Evolutionary conservation across 2,797 vertebrate genomes (phyloP).

Genomic region (Atherinosoma microstoma): DNA sequence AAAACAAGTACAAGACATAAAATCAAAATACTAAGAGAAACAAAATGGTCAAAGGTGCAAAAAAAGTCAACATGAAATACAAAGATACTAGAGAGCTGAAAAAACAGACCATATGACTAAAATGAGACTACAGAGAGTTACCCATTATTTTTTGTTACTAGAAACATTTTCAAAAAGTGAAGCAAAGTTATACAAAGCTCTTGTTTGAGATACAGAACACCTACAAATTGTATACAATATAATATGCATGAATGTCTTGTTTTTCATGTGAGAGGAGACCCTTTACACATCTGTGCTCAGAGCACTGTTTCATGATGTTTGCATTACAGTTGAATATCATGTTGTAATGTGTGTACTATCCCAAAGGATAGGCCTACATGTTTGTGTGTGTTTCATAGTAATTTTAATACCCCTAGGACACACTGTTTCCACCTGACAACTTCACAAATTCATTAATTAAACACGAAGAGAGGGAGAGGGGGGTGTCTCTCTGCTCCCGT

Average conservation of each 20-base stretch:
- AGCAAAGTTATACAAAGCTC: not conserved
- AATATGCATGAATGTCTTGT: not conserved
- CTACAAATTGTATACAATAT: not conserved
- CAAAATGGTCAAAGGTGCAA: not conserved
- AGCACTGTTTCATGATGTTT: not conserved
- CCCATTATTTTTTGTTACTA: not conserved
- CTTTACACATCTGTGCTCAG: not conserved
- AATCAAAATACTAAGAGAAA: not conserved
- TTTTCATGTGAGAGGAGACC: not conserved
- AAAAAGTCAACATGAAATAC: not conserved
- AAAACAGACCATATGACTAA: not conserved
- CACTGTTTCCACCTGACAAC: not conserved
- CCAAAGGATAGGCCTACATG: not conserved
- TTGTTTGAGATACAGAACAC: not conserved
- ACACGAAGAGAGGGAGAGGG: not conserved
- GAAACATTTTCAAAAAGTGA: not conserved
- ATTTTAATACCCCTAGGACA: not conserved
- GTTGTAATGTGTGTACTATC: not conserved
- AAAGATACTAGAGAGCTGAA: not conserved
- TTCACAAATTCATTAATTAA: conserved; percentile 2
- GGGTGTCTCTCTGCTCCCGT: conserved; percentile 11
- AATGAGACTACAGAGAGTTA: not conserved
- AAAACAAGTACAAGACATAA: not conserved
- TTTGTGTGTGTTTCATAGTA: not conserved
- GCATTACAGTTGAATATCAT: not conserved